Percentiles rank a stretch among this genome's conserved stretches.
These are phyloP conservation scores for Peromyscus aztecus DNA, from an alignment of 2,797 vertebrate genomes.

Conservation along the genomic window DNA sequence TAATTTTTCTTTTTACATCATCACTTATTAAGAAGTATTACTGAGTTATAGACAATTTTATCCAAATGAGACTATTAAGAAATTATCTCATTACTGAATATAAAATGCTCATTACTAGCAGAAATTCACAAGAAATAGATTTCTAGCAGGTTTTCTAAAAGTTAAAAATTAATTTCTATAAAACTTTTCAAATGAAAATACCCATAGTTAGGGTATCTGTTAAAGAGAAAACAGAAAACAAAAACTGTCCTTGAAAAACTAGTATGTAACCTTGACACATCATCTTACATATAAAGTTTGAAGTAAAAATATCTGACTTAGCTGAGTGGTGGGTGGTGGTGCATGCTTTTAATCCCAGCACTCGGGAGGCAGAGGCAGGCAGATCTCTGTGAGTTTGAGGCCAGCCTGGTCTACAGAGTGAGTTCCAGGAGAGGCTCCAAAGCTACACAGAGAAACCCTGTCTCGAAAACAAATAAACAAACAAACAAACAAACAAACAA, in stretches of 20 bases:
- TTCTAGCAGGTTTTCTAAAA: slow-evolving; percentile 31
- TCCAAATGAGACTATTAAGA: slow-evolving; percentile 58
- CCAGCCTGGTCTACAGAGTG: too few relatives aligned
- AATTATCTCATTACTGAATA: slow-evolving; percentile 52
- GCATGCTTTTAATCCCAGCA: too few relatives aligned
- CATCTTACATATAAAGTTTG: slow-evolving; percentile 14
- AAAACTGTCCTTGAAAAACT: slow-evolving; percentile 11
- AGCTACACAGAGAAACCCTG: too few relatives aligned
- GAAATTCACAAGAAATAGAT: slow-evolving; percentile 49
- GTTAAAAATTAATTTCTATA: slow-evolving; percentile 60
- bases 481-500: too few relatives aligned
- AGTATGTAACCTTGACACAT: background rate
- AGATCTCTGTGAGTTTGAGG: too few relatives aligned
- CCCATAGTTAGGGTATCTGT: slow-evolving; percentile 24
- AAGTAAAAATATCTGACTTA: slow-evolving; percentile 56
- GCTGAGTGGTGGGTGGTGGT: too few relatives aligned
- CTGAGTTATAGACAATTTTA: slow-evolving; percentile 55
- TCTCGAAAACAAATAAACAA: too few relatives aligned
- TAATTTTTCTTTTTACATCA: slow-evolving; percentile 54
- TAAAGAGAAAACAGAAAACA: background rate
- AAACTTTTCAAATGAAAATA: slow-evolving; percentile 53
- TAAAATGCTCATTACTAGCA: slow-evolving; percentile 54
- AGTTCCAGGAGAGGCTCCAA: too few relatives aligned
- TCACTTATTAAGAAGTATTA: slow-evolving; percentile 53
- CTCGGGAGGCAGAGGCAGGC: too few relatives aligned